phyloP scores from a whole-genome alignment of 2,888 invertebrate species.

The Cantharis lateralis region DNA sequence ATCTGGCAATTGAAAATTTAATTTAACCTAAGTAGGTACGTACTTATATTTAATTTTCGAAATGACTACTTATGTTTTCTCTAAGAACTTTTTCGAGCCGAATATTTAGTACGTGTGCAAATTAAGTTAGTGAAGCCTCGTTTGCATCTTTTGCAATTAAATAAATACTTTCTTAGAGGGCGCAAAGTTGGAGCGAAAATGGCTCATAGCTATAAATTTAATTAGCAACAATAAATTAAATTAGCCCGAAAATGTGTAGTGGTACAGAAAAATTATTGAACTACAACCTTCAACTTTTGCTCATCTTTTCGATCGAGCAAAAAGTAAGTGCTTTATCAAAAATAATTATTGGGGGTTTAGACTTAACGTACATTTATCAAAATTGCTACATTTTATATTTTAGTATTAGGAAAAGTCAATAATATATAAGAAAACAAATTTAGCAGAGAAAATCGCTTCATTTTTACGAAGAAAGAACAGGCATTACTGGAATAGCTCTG shows the following conservation, averaged over 20 bases:
- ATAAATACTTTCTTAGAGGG: neutral
- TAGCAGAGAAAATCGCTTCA: constrained; percentile 33
- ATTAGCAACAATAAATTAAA: neutral
- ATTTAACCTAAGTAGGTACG: too few species aligned
- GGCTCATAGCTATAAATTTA: neutral
- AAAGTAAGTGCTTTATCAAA: neutral
- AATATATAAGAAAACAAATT: constrained; percentile 32
- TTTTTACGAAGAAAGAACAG: constrained; percentile 34
- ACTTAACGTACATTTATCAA: neutral
- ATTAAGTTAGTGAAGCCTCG: neutral
- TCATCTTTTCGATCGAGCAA: neutral
- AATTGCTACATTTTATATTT: neutral
- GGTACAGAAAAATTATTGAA: neutral
- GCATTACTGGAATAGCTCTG: constrained; percentile 36
- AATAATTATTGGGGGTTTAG: neutral
- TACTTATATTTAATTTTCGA: neutral
- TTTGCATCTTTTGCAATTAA: neutral
- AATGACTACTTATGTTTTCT: neutral
- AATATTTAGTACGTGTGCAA: neutral
- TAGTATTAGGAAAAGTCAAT: constrained; percentile 11
- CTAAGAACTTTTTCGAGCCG: neutral
- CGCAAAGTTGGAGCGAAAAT: neutral
- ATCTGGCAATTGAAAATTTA: too few species aligned
- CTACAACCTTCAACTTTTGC: neutral
- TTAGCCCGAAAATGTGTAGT: neutral